Base-by-base conservation (phyloP, 2,113 vertebrate genomes). In the Ochotona curzoniae region DNA sequence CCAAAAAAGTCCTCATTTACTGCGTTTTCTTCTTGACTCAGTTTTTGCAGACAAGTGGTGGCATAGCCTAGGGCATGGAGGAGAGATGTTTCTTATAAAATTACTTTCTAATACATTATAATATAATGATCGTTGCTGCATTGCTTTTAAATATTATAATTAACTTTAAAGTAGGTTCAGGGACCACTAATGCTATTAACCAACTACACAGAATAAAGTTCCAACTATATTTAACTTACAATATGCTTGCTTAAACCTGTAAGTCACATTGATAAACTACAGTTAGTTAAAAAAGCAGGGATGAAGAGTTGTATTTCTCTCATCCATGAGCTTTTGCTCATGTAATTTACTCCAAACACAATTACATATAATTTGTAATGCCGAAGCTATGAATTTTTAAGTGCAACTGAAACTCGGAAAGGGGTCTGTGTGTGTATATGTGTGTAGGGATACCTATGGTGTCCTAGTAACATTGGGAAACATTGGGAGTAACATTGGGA, bases 31-130 rank as follows among this genome's bases (percentile, higher is more conserved):
- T 74, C 30, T 69, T 83, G 69, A 87, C 8, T 47, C 2, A 0
- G 38, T 54, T 70, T 94, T 80, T 90, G 47, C 5, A 69, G 70
- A 88, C 90, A 74, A 25, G 51, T 51, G 4, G 60, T 87, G 13
- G 57, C 64, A 51, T 89, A 69, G 74, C 30, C 74, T 95, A 76
- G 30, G 30, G 15, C 90, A 44, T 25, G 13, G 47, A 90, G 57
- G 80, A 89, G 47, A 66, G 25, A 64, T 66, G 47, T 8, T 49
- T 35, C 35, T 88, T 87, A 66, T 86, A 71, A 91, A 79, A 44
- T 69, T 87, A 87, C 83, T 76, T 87, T 89, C 87, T 73, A 96
- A 94, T 83, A 71, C 61, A 79, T 90, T 93, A 94, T 90, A 81
- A 88, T 49, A 21, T 88, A 32, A 92, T 35, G 44, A 57, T 86